phyloP scores from a whole-genome alignment of 2,113 vertebrate genomes.

The Semnornis frantzii region DNA sequence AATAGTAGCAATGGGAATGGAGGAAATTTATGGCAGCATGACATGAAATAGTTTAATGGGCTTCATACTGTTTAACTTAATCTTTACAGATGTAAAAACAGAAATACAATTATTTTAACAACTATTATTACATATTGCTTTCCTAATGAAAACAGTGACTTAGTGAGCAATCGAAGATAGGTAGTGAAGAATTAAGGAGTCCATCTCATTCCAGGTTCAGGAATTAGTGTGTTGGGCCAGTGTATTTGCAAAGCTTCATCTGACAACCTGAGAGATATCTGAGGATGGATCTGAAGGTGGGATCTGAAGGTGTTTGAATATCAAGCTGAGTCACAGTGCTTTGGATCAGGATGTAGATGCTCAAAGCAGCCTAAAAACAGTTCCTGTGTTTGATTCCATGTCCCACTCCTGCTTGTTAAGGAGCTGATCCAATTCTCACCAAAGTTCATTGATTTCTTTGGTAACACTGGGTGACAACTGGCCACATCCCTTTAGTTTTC shows the following conservation, averaged over 20 bases:
- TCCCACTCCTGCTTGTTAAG: not conserved
- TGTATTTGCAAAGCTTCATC: not conserved
- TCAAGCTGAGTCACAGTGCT: rapidly evolving
- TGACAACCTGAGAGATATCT: not conserved
- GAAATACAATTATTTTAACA: constrained; percentile 78
- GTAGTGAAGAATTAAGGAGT: not conserved
- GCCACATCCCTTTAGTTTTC: not conserved
- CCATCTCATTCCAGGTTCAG: not conserved
- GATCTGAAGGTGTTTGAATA: not conserved
- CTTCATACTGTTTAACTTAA: constrained; percentile 77
- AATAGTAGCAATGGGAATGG: constrained; percentile 71
- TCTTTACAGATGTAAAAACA: constrained; percentile 83
- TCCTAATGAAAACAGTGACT: constrained; percentile 57
- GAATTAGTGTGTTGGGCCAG: not conserved
- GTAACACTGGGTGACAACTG: rapidly evolving
- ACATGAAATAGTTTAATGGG: constrained; percentile 73
- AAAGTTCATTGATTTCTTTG: rapidly evolving
- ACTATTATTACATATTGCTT: constrained; percentile 75
- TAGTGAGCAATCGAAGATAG: constrained; percentile 10
- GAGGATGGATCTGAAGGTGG: not conserved
- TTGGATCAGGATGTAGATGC: not conserved
- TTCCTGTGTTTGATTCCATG: not conserved
- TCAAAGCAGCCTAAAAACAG: not conserved
- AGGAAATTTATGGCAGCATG: constrained; percentile 69
- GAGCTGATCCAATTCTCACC: not conserved